phyloP scores from a whole-genome alignment of 2,797 vertebrate species.

The Hypotaenidia okinawae region DNA sequence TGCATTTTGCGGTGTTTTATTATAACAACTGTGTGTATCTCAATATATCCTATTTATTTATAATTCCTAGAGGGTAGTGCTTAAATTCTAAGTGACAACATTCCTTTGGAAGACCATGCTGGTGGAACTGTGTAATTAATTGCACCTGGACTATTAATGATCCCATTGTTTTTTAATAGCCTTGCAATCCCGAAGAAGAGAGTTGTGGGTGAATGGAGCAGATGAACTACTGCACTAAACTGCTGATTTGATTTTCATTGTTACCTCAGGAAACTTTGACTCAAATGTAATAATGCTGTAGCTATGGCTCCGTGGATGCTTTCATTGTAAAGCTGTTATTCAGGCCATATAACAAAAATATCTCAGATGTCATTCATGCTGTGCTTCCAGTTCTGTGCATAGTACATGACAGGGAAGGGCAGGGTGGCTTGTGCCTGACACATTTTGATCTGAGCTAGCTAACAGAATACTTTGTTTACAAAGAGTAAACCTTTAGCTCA shows the following conservation, averaged over 20 bases:
- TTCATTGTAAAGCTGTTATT: background rate
- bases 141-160: background rate
- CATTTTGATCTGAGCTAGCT: background rate
- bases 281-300: background rate
- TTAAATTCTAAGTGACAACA: background rate
- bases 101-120: background rate
- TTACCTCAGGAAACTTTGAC: conserved; percentile 41
- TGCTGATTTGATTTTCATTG: conserved; percentile 24
- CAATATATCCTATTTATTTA: background rate
- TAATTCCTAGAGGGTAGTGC: background rate
- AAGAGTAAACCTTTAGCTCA: background rate
- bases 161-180: background rate
- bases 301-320: background rate
- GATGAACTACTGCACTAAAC: conserved; percentile 3
- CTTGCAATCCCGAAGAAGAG: background rate
- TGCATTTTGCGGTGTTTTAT: background rate
- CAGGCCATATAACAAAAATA: background rate
- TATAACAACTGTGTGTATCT: background rate
- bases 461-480: background rate
- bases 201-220: background rate
- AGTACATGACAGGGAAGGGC: background rate
- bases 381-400: background rate
- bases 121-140: background rate
- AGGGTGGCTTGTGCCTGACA: background rate
- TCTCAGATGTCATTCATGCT: background rate